phyloP scores from a whole-genome alignment of 2,797 vertebrate species.

The Phrynocephalus guinanensis region DNA sequence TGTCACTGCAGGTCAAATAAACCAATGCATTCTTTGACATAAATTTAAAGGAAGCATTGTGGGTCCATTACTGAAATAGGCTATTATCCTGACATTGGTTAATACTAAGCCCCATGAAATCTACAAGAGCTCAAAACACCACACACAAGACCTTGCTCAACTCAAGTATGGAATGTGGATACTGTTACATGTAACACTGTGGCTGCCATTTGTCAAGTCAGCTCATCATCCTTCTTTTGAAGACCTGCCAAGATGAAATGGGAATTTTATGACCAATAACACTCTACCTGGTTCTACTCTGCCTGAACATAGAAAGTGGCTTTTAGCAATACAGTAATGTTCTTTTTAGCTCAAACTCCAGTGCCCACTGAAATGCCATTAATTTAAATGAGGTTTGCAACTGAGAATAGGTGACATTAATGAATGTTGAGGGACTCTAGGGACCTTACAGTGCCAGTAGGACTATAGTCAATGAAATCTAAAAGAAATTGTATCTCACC shows the following conservation, averaged over 20 bases:
- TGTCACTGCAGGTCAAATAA: not conserved
- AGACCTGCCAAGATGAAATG: not conserved
- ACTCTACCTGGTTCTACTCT: not conserved
- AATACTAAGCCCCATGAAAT: not conserved
- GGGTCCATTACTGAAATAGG: not conserved
- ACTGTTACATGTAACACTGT: not conserved
- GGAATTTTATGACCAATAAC: no score
- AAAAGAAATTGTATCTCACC: not conserved
- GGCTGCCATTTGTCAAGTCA: not conserved
- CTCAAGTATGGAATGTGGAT: not conserved
- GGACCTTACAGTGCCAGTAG: not conserved
- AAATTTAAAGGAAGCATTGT: not conserved
- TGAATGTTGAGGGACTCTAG: not conserved
- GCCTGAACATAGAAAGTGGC: not conserved
- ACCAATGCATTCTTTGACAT: not conserved
- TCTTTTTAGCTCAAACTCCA: not conserved
- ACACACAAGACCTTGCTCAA: not conserved
- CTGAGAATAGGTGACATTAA: not conserved
- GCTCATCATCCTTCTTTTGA: not conserved
- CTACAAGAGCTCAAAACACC: not conserved
- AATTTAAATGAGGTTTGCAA: not conserved
- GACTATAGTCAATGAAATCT: no score
- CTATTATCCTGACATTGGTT: not conserved
- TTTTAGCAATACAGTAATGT: not conserved
- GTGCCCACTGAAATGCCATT: not conserved